Evolutionary conservation across 1,140 invertebrate genomes (phyloP), one percentile per base, ranked within the genome.

Genomic region (Drosophila nigrodunni): DNA sequence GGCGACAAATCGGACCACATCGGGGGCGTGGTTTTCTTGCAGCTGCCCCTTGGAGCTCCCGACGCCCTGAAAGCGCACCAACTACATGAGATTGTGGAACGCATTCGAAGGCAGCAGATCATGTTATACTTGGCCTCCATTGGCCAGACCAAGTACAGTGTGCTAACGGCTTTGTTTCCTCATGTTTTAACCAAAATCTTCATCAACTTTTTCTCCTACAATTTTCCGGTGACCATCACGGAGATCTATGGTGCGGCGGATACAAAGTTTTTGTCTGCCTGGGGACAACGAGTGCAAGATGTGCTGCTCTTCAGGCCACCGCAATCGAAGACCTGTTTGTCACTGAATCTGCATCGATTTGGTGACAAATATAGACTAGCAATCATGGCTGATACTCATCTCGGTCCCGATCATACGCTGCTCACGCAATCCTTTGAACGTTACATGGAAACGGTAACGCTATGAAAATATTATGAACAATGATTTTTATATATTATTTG

Each of bases 281-380:
- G 96, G 94, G 95, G 96, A 1, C 95, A 96, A 50, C 93, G 94
- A 37, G 94, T 97, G 0, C 94, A 94, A 15, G 94, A 94, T 67
- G 94, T 95, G 0, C 91, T 97, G n/a, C 96, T 96, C 74, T 97
- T 96, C 94, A 93, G 95, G 74, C 96, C 96, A 30, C 96, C 96
- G 3, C 96, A 97, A 91, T 96, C 96, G 25, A 97, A 97, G 90
- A 96, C 96, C 44, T 95, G 96, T 88, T 94, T 97, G 80, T 97
- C 96, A 0, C 92, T 97, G 71, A 96, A 96, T 55, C 93, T 97
- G 2, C 96, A 97, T 77, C 95, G 95, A 71, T 96, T 96, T 86
- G 95, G 94, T 0, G 94, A 95, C 61, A 93, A 94, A 13, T 94
- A 96, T 3, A 94, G 95, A 10, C 89, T 97, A 1, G 95, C 95